Conservation (phyloP, 2,797 vertebrate species). For the Todus mexicanus region DNA sequence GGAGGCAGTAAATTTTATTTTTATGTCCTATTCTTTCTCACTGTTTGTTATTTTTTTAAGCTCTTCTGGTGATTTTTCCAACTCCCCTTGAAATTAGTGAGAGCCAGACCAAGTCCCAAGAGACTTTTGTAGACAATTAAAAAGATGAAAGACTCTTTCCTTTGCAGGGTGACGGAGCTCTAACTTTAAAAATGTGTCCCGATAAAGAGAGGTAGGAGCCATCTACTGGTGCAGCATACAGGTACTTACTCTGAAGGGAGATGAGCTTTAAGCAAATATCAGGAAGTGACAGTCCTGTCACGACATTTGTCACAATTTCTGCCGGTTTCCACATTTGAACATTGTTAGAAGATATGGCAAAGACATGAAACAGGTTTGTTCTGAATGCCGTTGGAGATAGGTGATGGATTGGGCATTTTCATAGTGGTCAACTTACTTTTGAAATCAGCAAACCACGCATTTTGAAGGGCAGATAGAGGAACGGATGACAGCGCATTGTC, state of each 20-base stretch:
- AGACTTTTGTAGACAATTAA: neutral
- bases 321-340: neutral
- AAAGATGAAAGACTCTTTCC: neutral
- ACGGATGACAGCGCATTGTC: neutral
- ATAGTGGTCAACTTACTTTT: neutral
- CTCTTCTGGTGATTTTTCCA: neutral
- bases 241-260: neutral
- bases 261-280: neutral
- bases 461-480: neutral
- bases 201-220: neutral
- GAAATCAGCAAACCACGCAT: neutral
- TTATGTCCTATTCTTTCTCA: slow-evolving; percentile 35
- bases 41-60: slow-evolving; percentile 23
- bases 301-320: neutral
- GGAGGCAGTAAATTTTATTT: slow-evolving; percentile 40
- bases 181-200: neutral
- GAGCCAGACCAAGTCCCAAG: neutral
- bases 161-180: neutral
- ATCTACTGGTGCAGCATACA: neutral
- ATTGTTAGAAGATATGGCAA: neutral
- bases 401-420: neutral
- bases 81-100: neutral
- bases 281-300: neutral
- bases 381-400: neutral
- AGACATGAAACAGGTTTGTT: neutral